These are phyloP conservation scores for Cotesia congregata DNA, from an alignment of 2,888 invertebrate genomes.

Conservation along the genomic window DNA sequence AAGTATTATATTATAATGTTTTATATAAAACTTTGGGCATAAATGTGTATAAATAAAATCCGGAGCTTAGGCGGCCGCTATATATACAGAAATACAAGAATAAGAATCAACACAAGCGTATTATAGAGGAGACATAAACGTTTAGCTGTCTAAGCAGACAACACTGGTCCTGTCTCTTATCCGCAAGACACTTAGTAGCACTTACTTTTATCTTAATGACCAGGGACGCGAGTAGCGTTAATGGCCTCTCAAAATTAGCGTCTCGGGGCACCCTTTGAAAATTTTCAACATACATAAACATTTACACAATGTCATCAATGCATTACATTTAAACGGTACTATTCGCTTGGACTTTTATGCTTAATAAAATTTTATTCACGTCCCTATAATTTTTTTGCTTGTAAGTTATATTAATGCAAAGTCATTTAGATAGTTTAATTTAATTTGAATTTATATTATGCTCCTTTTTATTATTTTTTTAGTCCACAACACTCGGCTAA, in stretches of 20 bases:
- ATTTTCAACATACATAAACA: constrained; percentile 49
- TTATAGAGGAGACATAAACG: constrained; percentile 17
- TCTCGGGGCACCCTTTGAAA: constrained; percentile 52
- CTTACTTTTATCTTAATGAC: constrained; percentile 71
- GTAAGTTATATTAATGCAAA: neutral
- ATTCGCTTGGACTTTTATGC: constrained; percentile 2
- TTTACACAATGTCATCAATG: neutral
- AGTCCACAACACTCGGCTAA: neutral
- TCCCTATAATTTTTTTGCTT: neutral
- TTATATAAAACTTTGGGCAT: too few relatives aligned
- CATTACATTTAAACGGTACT: constrained; percentile 4
- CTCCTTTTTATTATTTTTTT: neutral
- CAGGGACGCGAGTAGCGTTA: constrained; percentile 67
- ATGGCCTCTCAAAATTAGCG: constrained; percentile 69
- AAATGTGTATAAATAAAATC: too few relatives aligned
- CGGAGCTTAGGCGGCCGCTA: too few relatives aligned
- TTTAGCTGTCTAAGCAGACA: constrained; percentile 42
- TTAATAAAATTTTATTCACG: neutral
- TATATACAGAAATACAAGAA: too few relatives aligned
- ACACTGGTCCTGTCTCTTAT: constrained; percentile 63
- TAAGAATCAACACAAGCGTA: neutral
- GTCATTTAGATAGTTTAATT: neutral
- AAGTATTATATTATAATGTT: neutral
- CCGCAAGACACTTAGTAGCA: constrained; percentile 70
- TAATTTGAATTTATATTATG: constrained; percentile 12